Evolutionary conservation across 2,888 invertebrate genomes (phyloP).

Genomic region (Catocala fraxini): DNA sequence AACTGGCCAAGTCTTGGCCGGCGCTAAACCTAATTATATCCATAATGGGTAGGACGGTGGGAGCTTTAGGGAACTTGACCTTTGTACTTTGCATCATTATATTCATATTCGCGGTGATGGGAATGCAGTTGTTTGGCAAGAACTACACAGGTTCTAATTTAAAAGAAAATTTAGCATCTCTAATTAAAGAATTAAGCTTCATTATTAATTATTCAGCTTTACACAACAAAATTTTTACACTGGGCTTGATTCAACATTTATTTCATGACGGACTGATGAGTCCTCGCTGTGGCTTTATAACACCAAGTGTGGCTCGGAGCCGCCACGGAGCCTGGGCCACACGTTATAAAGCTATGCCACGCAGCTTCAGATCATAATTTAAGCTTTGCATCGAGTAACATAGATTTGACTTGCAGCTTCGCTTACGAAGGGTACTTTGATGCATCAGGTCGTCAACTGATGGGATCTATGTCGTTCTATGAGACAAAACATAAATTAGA

Average conservation of each 20-base stretch:
- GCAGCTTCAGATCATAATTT: constrained; percentile 84
- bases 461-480: constrained; percentile 83
- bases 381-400: constrained; percentile 86
- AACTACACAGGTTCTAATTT: constrained; percentile 92
- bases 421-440: constrained; percentile 82
- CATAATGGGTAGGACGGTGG: constrained; percentile 98
- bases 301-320: constrained; percentile 73
- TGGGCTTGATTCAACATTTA: constrained; percentile 84
- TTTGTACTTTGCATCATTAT: constrained; percentile 98
- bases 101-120: constrained; percentile 99
- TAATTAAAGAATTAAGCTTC: constrained; percentile 82
- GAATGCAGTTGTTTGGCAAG: constrained; percentile 98
- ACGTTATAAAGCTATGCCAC: constrained; percentile 86
- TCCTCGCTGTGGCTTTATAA: constrained; percentile 84
- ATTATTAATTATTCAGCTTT: constrained; percentile 83
- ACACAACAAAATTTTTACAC: constrained; percentile 84
- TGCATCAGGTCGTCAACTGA: constrained; percentile 80
- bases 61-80: constrained; percentile 97
- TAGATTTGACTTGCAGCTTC: constrained; percentile 86
- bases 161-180: constrained; percentile 84
- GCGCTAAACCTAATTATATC: constrained; percentile 98
- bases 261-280: constrained; percentile 76
- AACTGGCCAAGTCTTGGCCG: constrained; percentile 98
- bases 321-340: constrained; percentile 64
- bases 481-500: constrained; percentile 46